A percentile compares a stretch with the other conserved stretches of the same genome.
Evolutionary conservation across 2,797 vertebrate species (phyloP).

Genomic region (Danionella dracula): DNA sequence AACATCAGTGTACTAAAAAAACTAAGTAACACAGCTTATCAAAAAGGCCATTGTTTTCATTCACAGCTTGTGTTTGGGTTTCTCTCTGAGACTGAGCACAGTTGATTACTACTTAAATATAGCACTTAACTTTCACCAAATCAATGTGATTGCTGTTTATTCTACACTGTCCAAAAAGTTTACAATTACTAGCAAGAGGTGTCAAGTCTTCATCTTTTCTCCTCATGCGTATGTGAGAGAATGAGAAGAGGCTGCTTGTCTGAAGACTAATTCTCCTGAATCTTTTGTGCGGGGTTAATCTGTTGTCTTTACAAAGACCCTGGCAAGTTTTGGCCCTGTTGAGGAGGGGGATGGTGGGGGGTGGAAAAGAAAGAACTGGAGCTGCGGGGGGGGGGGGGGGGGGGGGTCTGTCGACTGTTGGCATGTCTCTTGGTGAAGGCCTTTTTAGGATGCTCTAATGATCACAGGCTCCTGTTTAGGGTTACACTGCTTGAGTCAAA

Average conservation of each 20-base stretch:
- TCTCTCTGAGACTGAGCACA: not conserved
- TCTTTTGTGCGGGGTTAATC: conserved; percentile 66
- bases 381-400: conserved; percentile 20
- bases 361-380: conserved; percentile 9
- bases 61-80: not conserved
- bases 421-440: conserved; percentile 29
- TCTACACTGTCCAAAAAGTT: not conserved
- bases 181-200: not conserved
- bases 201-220: not conserved
- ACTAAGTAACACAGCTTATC: too few species aligned
- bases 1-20: too few species aligned
- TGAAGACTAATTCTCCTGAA: conserved; percentile 31
- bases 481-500: not conserved
- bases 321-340: conserved; percentile 14
- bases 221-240: conserved; percentile 58
- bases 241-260: conserved; percentile 57
- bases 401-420: conserved; percentile 43
- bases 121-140: not conserved
- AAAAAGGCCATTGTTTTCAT: not conserved
- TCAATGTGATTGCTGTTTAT: not conserved
- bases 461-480: not conserved
- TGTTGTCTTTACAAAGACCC: conserved; percentile 52
- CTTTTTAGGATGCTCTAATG: not conserved
- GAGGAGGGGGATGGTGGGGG: conserved; percentile 22
- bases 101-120: not conserved